Conservation (phyloP, 1,140 invertebrate genomes). For the Neodiprion virginianus region DNA sequence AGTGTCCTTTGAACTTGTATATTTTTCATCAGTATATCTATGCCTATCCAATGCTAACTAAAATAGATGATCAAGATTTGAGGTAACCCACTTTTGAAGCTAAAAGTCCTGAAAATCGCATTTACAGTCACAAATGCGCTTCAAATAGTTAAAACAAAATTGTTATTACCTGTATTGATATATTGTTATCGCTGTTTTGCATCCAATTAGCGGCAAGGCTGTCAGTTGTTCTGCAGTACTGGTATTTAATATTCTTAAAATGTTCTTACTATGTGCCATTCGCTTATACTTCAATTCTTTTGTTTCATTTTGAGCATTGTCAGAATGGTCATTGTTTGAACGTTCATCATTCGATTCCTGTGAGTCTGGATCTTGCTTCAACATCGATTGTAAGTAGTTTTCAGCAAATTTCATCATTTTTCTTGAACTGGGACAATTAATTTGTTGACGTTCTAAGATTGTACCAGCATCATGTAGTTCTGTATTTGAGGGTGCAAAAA, state of each 20-base stretch:
- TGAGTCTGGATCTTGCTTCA: slow-evolving; percentile 28
- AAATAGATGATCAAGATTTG: no score
- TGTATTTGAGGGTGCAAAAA: no score
- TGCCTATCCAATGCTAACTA: no score
- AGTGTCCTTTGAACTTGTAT: no score
- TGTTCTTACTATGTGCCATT: neutral
- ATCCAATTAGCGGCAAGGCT: neutral
- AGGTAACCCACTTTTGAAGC: no score
- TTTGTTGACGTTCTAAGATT: no score
- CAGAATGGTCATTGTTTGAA: neutral
- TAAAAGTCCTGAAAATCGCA: no score
- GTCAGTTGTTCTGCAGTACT: neutral
- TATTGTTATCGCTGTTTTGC: neutral
- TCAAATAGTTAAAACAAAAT: neutral
- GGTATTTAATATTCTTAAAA: neutral
- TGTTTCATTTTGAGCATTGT: neutral
- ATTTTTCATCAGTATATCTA: no score
- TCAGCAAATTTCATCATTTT: no score
- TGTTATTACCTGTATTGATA: neutral
- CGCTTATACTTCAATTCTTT: neutral
- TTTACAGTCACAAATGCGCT: no score
- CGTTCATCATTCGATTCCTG: neutral
- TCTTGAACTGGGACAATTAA: no score
- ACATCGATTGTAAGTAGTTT: neutral
- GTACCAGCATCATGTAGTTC: no score